phyloP scores from a whole-genome alignment of 2,797 vertebrate genomes.

The Huso huso region DNA sequence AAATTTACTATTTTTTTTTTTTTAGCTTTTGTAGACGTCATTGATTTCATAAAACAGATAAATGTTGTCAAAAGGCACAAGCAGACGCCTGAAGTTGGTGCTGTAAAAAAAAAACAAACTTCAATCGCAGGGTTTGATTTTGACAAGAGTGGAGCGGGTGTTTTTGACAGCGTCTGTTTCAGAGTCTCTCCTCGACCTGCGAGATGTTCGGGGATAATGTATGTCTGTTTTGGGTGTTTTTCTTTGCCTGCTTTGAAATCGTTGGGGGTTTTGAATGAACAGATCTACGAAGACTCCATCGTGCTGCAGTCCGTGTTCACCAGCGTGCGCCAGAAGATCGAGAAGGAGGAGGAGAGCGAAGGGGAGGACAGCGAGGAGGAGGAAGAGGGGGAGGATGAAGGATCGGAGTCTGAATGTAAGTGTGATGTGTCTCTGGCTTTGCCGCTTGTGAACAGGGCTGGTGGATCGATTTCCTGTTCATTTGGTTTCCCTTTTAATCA shows the following conservation, averaged over 20 bases:
- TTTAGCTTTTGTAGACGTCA: too few relatives aligned
- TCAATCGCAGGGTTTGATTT: too few relatives aligned
- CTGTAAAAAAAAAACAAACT: too few relatives aligned
- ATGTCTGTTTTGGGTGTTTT: too few relatives aligned
- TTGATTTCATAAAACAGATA: too few relatives aligned
- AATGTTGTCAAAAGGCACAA: too few relatives aligned
- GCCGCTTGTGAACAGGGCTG: not conserved
- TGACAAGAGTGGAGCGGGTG: too few relatives aligned
- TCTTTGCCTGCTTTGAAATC: not conserved
- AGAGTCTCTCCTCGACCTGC: too few relatives aligned
- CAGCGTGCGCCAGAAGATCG: slow-evolving; percentile 84
- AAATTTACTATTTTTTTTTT: too few relatives aligned
- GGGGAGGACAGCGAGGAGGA: slow-evolving; percentile 89
- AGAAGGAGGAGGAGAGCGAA: slow-evolving; percentile 87
- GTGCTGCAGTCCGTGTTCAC: slow-evolving; percentile 92
- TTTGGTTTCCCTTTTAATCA: not conserved
- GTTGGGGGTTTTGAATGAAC: slow-evolving; percentile 11
- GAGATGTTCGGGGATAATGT: too few relatives aligned
- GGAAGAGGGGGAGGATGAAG: slow-evolving; percentile 78
- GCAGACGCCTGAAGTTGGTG: too few relatives aligned
- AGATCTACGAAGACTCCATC: slow-evolving; percentile 95
- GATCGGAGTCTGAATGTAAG: slow-evolving; percentile 82
- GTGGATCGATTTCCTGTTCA: not conserved
- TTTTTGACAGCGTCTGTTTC: too few relatives aligned
- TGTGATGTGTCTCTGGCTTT: not conserved